Percentiles rank a stretch among this genome's conserved stretches.
phyloP scores from a whole-genome alignment of 2,888 invertebrate species.

The Sympetrum striolatum region DNA sequence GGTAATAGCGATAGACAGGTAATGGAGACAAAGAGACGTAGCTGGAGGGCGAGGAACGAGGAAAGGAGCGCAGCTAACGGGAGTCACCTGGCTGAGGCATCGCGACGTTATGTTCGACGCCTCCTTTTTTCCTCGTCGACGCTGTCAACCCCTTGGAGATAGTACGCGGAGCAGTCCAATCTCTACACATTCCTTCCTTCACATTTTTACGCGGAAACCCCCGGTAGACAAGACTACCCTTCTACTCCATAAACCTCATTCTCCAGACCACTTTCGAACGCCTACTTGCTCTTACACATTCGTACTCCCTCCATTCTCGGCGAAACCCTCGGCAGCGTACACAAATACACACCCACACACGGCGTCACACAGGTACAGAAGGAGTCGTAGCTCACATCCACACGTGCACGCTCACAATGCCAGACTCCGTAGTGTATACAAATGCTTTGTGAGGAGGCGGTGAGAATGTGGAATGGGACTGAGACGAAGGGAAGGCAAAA shows the following conservation, averaged over 20 bases:
- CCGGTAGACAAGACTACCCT: not conserved
- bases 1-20: not conserved
- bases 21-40: not conserved
- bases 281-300: not conserved
- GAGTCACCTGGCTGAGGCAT: not conserved
- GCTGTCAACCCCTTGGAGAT: not conserved
- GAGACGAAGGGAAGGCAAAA: not conserved
- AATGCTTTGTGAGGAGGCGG: not conserved
- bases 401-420: no score
- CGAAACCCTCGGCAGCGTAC: no score
- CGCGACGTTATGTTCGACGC: not conserved
- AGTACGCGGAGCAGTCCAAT: not conserved
- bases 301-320: no score
- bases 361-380: no score
- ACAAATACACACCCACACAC: no score
- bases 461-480: not conserved
- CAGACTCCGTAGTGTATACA: not conserved
- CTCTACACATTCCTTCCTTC: not conserved
- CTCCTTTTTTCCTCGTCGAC: not conserved
- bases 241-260: constrained; percentile 5
- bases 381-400: no score
- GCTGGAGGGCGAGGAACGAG: no score
- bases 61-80: not conserved
- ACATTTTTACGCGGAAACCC: not conserved
- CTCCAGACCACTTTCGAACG: not conserved